Base-by-base conservation (phyloP, 2,113 vertebrate genomes). In the Pseudorectes ferrugineus region DNA sequence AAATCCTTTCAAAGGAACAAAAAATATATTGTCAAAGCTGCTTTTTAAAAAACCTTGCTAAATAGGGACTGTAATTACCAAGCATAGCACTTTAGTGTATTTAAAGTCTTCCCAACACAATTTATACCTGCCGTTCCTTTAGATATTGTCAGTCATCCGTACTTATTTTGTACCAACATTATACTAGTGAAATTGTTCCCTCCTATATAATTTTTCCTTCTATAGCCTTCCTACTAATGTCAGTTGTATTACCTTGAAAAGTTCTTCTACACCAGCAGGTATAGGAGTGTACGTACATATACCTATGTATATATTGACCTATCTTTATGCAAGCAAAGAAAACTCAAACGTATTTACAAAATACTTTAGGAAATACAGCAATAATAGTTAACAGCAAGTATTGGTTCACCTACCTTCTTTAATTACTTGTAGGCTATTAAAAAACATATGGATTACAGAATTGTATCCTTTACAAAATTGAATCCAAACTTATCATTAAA, bases 51-150 rank as follows among this genome's bases (percentile, higher is more conserved):
- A 17, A 59, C 6, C 28, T 48, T 70, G 35, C 54, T 94, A 82
- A 93, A 88, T 3, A 80, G 61, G 38, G 54, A 71, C 68, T 77
- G 10, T 48, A 89, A 84, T 71, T 71, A 91, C 40, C 51, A 83
- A 86, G 29, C 18, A 10, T 6, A 95, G 63, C 48, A 88, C 23
- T 76, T 73, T 0, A 75, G 24, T 25, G 28, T 43, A 77, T 46
- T 83, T 89, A 55, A 94, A 89, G 45, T 45, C 85, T 75, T 91
- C 26, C n/a, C 42, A 73, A 80, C 23, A 49, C 17, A 61, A 94
- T 94, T 92, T 78, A 87, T 36, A 92, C 31, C 45, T 78, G 59
- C 31, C 21, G 35, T 9, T 70, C 33, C 28, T 79, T 73, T 58
- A 1, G 10, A 62, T 70, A 29, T 16, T 81, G 40, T 70, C 51